Evolutionary conservation across 2,888 invertebrate genomes (phyloP).

Genomic region (Gnatocerus cornutus): DNA sequence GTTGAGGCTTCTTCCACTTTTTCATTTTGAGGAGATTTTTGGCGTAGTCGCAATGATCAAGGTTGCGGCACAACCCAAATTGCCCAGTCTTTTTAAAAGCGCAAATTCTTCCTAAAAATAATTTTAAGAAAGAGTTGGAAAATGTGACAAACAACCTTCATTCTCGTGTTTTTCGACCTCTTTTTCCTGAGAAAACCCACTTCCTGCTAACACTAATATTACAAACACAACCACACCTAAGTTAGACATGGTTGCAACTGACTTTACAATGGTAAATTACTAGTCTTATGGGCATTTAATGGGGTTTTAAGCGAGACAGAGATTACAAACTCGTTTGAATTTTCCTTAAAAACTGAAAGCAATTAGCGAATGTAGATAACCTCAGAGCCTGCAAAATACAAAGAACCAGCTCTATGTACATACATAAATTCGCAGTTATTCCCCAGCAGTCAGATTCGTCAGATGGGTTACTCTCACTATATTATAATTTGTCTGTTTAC

Average conservation of each 20-base stretch:
- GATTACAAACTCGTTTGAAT: too few relatives aligned
- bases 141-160: conserved; percentile 13
- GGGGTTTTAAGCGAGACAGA: too few relatives aligned
- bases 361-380: too few relatives aligned
- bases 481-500: conserved; percentile 9
- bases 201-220: neutral
- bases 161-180: neutral
- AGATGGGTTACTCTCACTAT: neutral
- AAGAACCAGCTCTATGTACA: neutral
- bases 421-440: neutral
- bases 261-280: too few relatives aligned
- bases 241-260: neutral
- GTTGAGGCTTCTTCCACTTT: conserved; percentile 18
- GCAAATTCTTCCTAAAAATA: neutral
- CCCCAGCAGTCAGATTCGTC: neutral
- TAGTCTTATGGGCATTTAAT: too few relatives aligned
- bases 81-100: conserved; percentile 10
- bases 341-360: too few relatives aligned
- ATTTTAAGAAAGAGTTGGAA: neutral
- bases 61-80: conserved; percentile 1
- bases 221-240: neutral
- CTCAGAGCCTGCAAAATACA: too few relatives aligned
- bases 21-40: conserved; percentile 12
- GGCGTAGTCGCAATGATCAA: conserved; percentile 23
- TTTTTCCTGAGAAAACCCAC: neutral